These are phyloP conservation scores for Galago senegalensis DNA, from an alignment of 2,797 vertebrate genomes.

Conservation along the genomic window DNA sequence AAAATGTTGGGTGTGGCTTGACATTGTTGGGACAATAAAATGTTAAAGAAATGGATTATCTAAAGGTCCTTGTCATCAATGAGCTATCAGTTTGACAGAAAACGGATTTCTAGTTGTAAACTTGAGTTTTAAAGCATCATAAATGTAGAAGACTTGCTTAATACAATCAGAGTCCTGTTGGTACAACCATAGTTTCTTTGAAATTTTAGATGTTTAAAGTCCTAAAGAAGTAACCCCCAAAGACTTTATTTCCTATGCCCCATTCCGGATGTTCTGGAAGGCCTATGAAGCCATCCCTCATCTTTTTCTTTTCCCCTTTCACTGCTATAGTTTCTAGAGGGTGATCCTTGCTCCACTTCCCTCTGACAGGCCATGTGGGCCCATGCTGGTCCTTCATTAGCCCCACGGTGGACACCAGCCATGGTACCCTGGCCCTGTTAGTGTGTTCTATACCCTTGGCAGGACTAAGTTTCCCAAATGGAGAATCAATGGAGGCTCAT, in stretches of 20 bases:
- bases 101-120: constrained; percentile 3
- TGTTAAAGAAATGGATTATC: constrained; percentile 31
- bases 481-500: background rate
- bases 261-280: background rate
- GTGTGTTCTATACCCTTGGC: rapidly evolving
- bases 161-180: background rate
- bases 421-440: background rate
- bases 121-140: background rate
- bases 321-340: background rate
- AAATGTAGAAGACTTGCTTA: background rate
- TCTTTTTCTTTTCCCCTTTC: background rate
- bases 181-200: background rate
- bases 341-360: background rate
- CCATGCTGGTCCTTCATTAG: background rate
- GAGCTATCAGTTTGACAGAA: background rate
- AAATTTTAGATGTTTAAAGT: background rate
- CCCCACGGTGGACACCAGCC: background rate
- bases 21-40: background rate
- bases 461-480: background rate
- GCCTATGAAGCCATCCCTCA: background rate
- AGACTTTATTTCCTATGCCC: background rate
- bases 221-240: background rate
- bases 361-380: background rate
- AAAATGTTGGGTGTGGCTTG: background rate
- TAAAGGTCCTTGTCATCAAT: background rate